These are phyloP conservation scores for Paratrypauchen microcephalus DNA, from an alignment of 2,797 vertebrate species.

Conservation along the genomic window DNA sequence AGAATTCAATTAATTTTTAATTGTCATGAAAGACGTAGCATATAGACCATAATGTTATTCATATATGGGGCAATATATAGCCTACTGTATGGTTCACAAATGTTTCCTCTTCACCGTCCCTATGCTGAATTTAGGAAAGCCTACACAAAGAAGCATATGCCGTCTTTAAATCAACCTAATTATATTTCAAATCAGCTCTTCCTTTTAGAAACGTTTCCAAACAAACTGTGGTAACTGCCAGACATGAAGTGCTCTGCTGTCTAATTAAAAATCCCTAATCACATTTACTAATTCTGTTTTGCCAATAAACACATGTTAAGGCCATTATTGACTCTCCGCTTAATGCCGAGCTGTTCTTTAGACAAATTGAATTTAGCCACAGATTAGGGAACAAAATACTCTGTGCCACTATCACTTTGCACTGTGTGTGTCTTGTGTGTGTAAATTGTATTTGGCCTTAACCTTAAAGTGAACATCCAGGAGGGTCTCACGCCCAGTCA, in stretches of 20 bases:
- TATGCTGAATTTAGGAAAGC: background rate
- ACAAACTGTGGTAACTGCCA: conserved; percentile 67
- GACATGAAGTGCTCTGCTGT: conserved; percentile 70
- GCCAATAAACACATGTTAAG: conserved; percentile 80
- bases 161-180: conserved; percentile 61
- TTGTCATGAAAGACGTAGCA: conserved; percentile 12
- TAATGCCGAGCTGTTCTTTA: conserved; percentile 76
- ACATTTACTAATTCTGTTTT: conserved; percentile 78
- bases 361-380: conserved; percentile 72
- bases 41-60: background rate
- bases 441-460: conserved; percentile 76
- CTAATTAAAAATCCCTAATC: conserved; percentile 84
- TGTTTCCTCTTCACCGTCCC: background rate
- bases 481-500: conserved; percentile 92
- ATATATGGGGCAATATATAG: background rate
- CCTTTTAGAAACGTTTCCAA: conserved; percentile 67
- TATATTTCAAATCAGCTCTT: conserved; percentile 46
- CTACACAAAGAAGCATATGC: conserved; percentile 40
- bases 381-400: conserved; percentile 74
- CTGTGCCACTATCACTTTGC: conserved; percentile 68
- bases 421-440: conserved; percentile 22
- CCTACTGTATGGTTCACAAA: background rate
- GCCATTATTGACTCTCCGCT: conserved; percentile 79
- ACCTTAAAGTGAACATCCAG: conserved; percentile 82
- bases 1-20: conserved; percentile 41